Evolutionary conservation across 2,797 vertebrate genomes (phyloP), one percentile per base, ranked within the genome.

Genomic region (Melanotaenia pygmaea): DNA sequence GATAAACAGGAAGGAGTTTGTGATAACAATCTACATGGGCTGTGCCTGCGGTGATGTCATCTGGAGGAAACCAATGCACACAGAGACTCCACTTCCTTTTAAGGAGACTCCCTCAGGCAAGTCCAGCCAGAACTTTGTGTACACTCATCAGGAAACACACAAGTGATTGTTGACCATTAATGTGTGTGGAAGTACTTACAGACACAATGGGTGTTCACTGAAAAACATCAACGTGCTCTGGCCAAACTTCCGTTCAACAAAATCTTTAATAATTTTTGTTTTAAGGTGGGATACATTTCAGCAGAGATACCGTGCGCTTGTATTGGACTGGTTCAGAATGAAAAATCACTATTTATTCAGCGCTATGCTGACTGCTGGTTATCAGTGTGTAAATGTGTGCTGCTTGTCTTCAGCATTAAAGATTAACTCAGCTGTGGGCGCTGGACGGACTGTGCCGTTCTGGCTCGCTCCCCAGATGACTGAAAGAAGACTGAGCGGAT

Each of bases 1-100:
- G 84, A 92, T 77, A 94, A 95, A 95, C 94, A 94, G 94, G 94
- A 95, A 94, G 79, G 59, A 70, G 77, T 85, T 87, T 70, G 83
- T 72, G 92, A 94, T 93, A 90, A 88, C 82, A 84, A 92, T 93
- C 92, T 88, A 79, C 38, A 81, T 5, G 30, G 82, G 68, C 81
- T 12, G 22, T 68, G 81, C 70, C 37, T n/a, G 76, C 70, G 56
- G 82, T 88, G 89, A 94, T 77, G 88, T 93, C 90, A 91, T 71
- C 45, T 64, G 78, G 77, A 88, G 90, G 84, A 91, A 89, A 80
- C 73, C 47, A 58, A 58, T 61, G 58, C 65, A 71, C 70, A 63
- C 64, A 84, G 40, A 64, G 73, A 60, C 74, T 77, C 64, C 24
- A 82, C 86, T 81, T 91, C 92, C 92, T 91, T 92, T 89, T 91